Evolutionary conservation across 2,113 vertebrate genomes (phyloP).

Genomic region (Neodon shergylaensis): DNA sequence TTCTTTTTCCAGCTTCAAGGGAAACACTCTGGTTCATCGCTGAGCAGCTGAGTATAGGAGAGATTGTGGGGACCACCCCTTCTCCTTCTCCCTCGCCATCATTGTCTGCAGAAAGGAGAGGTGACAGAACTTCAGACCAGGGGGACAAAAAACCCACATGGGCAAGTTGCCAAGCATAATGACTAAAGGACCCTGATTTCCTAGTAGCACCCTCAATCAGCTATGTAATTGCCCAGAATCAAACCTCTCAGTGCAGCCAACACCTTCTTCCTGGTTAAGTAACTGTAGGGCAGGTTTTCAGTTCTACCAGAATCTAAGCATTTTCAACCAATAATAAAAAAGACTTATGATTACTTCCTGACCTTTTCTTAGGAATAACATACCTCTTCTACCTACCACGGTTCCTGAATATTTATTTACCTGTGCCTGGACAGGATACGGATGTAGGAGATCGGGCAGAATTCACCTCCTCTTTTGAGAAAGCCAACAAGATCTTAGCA

Average conservation of each 20-base stretch:
- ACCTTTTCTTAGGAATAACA: not conserved
- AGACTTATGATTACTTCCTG: not conserved
- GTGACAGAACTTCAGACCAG: not conserved
- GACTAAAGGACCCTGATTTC: not conserved
- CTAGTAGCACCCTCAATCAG: not conserved
- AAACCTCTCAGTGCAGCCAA: not conserved
- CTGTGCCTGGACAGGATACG: not conserved
- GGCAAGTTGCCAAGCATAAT: not conserved
- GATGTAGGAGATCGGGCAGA: not conserved
- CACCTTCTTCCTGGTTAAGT: not conserved
- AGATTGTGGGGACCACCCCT: not conserved
- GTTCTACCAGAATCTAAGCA: not conserved
- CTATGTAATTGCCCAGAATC: not conserved
- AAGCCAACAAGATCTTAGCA: not conserved
- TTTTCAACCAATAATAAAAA: not conserved
- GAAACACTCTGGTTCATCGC: not conserved
- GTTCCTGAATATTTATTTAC: not conserved
- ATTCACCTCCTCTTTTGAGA: not conserved
- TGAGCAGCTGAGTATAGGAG: not conserved
- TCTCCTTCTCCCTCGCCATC: not conserved
- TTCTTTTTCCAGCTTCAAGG: slow-evolving; percentile 23
- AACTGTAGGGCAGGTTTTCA: not conserved
- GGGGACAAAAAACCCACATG: not conserved
- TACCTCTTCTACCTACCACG: not conserved
- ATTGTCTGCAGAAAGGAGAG: not conserved